These are phyloP conservation scores for Hippocampus comes DNA, from an alignment of 2,113 vertebrate genomes.

Conservation along the genomic window DNA sequence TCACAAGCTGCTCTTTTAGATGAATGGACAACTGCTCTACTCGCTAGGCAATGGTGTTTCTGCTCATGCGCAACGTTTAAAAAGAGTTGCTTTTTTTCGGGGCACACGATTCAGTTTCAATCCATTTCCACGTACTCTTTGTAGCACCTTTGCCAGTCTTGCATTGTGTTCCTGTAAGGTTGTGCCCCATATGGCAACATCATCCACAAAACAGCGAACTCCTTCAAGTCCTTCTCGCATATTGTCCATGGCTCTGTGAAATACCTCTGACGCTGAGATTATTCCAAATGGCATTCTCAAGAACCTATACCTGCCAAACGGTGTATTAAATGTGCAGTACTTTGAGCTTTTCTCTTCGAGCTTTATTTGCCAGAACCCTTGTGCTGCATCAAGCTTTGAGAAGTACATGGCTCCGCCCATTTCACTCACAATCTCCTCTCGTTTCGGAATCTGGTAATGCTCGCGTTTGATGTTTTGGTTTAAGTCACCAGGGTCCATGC, in stretches of 20 bases:
- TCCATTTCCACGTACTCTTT: neutral
- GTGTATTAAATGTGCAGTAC: conserved; percentile 21
- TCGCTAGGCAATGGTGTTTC: too few relatives aligned
- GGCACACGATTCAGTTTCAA: neutral
- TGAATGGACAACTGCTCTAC: too few relatives aligned
- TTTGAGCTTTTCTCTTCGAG: conserved; percentile 8
- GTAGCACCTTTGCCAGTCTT: neutral
- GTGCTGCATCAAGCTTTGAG: conserved; percentile 12
- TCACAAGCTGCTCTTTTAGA: too few relatives aligned
- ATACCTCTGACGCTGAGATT: neutral
- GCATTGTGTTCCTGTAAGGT: neutral
- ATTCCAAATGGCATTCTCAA: neutral
- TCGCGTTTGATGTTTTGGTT: too few relatives aligned
- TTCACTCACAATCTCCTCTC: conserved; percentile 14
- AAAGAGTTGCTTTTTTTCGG: neutral
- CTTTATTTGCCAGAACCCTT: conserved; percentile 15
- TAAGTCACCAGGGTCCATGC: too few relatives aligned
- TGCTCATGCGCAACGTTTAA: too few relatives aligned
- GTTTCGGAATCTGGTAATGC: conserved; percentile 27
- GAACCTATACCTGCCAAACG: neutral
- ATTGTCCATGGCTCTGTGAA: neutral
- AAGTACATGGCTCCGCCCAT: conserved; percentile 12
- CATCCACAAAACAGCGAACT: neutral
- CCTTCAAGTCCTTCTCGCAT: conserved; percentile 3
- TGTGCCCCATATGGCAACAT: neutral